Base-by-base conservation (phyloP, 2,797 vertebrate species). In the Phaenicophaeus curvirostris region DNA sequence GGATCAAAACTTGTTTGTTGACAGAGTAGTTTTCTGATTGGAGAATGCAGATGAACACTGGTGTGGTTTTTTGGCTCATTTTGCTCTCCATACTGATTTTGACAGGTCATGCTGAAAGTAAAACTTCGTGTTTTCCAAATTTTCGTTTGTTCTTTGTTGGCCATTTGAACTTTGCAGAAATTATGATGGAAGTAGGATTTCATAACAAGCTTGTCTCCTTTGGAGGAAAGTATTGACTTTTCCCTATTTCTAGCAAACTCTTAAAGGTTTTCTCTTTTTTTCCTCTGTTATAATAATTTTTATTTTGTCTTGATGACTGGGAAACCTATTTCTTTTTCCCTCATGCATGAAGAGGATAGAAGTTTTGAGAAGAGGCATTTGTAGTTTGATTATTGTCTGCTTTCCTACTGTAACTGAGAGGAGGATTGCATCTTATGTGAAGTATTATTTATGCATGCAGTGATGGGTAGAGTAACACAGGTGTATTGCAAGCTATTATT, bases 241-340 rank as follows among this genome's bases (percentile, higher is more conserved):
- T 94, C 61, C 82, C 84, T 95, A 33, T 97, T 96, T 97, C 88
- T 96, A 90, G 80, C 74, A 96, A 96, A 95, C 68, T 89, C 75
- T 94, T 86, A 8, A 44, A 89, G 85, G 74, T 96, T 97, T 97
- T 97, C 37, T 92, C 48, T 85, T 95, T 80, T 44, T 89, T 94
- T 96, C 41, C 30, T 92, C 63, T 63, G 6, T 80, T 77, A 68
- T 83, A 12, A 23, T 31, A 67, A 25, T 93, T 94, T 90, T 90
- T 85, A 87, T 91, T 95, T 85, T 62, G 21, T 59, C 66, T 93
- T 83, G 71, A 69, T 72, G n/a, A 72, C 73, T 5, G 8, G 51
- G 61, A 72, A 95, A 66, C 37, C 35, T 89, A 13, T 88, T 79
- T 93, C 75, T 91, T 91, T 93, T 91, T 93, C 53, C 61, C 69